phyloP scores from a whole-genome alignment of 1,140 invertebrate species.

The Neodiprion pinetum region DNA sequence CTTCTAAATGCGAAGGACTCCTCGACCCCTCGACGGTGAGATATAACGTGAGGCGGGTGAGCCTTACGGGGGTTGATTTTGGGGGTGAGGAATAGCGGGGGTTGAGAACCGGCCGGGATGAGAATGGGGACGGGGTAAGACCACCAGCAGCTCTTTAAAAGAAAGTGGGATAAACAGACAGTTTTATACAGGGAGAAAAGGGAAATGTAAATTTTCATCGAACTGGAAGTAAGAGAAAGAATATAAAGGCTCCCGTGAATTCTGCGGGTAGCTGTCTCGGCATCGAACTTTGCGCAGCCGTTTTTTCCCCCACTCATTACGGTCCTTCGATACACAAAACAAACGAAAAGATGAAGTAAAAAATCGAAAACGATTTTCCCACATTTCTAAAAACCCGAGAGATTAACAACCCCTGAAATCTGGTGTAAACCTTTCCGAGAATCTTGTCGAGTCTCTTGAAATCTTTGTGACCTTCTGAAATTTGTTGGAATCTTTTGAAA shows the following conservation, averaged over 20 bases:
- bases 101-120: slow-evolving; percentile 3
- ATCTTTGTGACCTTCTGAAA: no score
- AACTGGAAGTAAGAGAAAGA: slow-evolving; percentile 60
- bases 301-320: no score
- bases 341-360: no score
- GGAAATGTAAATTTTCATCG: slow-evolving; percentile 63
- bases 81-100: slow-evolving; percentile 32
- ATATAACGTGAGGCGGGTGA: slow-evolving; percentile 52
- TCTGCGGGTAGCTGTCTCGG: slow-evolving; percentile 33
- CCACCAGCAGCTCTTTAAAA: slow-evolving; percentile 57
- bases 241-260: slow-evolving; percentile 56
- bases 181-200: slow-evolving; percentile 45
- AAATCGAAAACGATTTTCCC: no score
- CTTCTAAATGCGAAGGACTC: slow-evolving; percentile 54
- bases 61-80: slow-evolving; percentile 29
- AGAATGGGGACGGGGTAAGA: slow-evolving; percentile 37
- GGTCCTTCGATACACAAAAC: no score
- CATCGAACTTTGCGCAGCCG: no score
- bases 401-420: no score
- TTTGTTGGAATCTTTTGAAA: no score
- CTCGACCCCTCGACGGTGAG: slow-evolving; percentile 47
- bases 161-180: slow-evolving; percentile 63
- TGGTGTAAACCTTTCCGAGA: no score
- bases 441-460: no score
- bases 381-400: no score